Evolutionary conservation across 2,113 vertebrate genomes (phyloP), one percentile per base, ranked within the genome.

Genomic region (Phylloscopus trochiloides): DNA sequence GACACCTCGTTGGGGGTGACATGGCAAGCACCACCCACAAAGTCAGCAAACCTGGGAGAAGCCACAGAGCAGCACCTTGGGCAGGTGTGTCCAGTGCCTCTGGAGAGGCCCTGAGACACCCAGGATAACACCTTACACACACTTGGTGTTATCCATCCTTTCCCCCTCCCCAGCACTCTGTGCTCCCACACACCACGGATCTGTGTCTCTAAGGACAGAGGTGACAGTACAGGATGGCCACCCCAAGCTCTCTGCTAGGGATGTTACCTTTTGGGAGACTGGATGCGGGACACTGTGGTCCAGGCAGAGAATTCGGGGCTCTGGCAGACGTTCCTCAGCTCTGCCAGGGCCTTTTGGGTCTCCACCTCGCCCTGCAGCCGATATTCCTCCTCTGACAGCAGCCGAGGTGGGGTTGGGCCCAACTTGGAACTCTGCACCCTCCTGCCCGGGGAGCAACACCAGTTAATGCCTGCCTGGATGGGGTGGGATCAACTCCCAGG

Each of bases 381-480:
- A 96, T 98, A 99, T 61, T 99, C 99, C 86, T 99, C 99, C 95
- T 99, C 99, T 0, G 99, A 99, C 91, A 99, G 96, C 86, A 99
- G 98, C 34, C 97, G 98, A 14, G 98, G 99, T 2, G 99, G 98
- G 57, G 96, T 87, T 2, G 97, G 98, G 86, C 97, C 98, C 66
- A 86, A 97, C 94, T 40, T 42, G 85, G 80, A 26, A 9, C 97
- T 94, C 95, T 89, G 97, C 47, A 98, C 47, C 90, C 91, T 99
- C 97, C 99, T 99, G 97, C 54, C 71, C 86, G 52, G 15, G 17
- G n/a, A 59, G 55, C 5, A 83, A 91, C 67, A 51, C 4, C 24
- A 2, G 48, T 94, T 34, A 93, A 14, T 17, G 58, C 40, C 68
- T 2, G 0, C 17, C 11, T 20, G n/a, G 34, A 5, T 34, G 54